Base-by-base conservation (phyloP, 2,797 vertebrate genomes). In the Scyliorhinus canicula region DNA sequence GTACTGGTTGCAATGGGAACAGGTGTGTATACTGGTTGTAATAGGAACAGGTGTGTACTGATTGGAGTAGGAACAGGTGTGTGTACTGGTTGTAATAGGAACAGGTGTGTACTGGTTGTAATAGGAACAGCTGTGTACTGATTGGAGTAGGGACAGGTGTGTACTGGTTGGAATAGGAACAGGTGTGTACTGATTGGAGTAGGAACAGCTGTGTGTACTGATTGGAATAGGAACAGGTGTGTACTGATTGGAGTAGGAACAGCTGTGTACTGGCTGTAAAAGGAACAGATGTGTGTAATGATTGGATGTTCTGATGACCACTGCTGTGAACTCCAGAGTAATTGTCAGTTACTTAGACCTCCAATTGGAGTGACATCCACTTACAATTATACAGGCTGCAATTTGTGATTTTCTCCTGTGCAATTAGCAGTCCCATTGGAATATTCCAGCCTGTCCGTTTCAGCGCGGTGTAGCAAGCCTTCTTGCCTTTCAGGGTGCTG, bases 361-460 rank as follows among this genome's bases (percentile, higher is more conserved):
- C 21, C 88, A 44, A 44, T 44, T n/a, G 63, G 65, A 50, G 28
- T 16, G 26, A 55, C 40, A 52, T 69, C 31, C 31, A 74, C 67
- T 74, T 74, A 94, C 93, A 69, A 26, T 74, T 74, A 21, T 94
- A 94, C 71, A 74, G 57, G 93, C 16, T 77, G 63, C 95, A 95
- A 47, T 44, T 50, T 44, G 50, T 5, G 16, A 93, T 95, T 74
- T 95, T 95, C 26, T 40, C 85, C 84, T 91, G 47, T 69, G 85
- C 28, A 9, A 95, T 71, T 28, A 95, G 88, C 31, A 21, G 67
- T 8, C 67, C 95, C 55, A 95, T 95, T 86, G 60, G 52, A 26
- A 95, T 60, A 60, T 69, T 95, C 90, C 95, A 95, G 50, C 60
- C 95, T 35, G 95, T 95, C 24, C 67, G 95, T 0, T 35, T 55